Evolutionary conservation across 2,888 invertebrate genomes (phyloP).

Genomic region (Acanthosepion lycidas): DNA sequence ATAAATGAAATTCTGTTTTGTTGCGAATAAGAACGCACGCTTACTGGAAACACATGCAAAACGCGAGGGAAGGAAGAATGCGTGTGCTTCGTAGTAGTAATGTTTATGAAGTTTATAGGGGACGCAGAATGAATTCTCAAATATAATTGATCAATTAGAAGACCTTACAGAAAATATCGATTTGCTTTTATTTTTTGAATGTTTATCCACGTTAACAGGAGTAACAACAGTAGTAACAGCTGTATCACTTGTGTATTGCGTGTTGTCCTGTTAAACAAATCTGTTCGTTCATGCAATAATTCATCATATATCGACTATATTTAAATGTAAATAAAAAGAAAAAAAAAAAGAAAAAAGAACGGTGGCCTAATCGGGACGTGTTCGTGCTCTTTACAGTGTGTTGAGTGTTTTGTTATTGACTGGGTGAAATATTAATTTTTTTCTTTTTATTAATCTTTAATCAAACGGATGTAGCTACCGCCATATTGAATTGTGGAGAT

Average conservation of each 20-base stretch:
- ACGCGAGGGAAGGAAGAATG: not conserved
- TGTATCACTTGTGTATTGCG: not conserved
- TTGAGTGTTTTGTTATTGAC: not conserved
- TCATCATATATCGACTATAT: not conserved
- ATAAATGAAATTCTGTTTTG: not conserved
- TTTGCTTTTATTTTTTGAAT: not conserved
- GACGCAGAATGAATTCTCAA: not conserved
- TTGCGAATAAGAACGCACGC: too few species aligned
- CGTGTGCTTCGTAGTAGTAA: not conserved
- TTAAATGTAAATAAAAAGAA: not conserved
- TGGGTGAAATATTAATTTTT: not conserved
- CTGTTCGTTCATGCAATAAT: not conserved
- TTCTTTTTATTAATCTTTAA: not conserved
- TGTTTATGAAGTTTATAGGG: not conserved
- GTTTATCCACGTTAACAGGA: not conserved
- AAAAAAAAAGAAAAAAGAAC: not conserved
- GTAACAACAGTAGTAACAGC: not conserved
- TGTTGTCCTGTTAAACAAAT: not conserved
- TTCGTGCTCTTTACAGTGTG: not conserved
- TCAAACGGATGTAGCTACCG: not conserved
- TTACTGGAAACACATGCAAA: too few species aligned
- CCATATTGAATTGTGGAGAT: not conserved
- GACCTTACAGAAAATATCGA: not conserved
- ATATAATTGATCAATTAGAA: not conserved
- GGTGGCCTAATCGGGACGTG: not conserved